Percentiles rank a stretch among this genome's conserved stretches.
phyloP scores from a whole-genome alignment of 2,888 invertebrate genomes.

The Drosophila fungiperda region DNA sequence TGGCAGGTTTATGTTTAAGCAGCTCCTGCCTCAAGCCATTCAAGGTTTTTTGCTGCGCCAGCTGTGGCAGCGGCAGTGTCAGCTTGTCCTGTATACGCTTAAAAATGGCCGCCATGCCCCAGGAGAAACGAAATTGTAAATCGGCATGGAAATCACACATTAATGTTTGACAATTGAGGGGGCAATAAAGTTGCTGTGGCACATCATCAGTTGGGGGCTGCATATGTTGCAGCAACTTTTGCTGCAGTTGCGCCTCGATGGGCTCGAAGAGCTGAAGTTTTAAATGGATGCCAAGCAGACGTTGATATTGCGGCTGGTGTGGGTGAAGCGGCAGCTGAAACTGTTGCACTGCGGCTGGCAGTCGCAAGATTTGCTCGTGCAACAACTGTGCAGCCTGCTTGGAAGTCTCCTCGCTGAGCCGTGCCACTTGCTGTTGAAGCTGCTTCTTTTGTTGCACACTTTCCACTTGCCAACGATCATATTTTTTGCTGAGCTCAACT shows the following conservation, averaged over 20 bases:
- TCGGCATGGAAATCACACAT: slow-evolving; percentile 98
- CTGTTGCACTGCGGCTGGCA: slow-evolving; percentile 95
- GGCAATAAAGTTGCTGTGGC: slow-evolving; percentile 94
- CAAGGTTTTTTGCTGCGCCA: slow-evolving; percentile 29
- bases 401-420: slow-evolving; percentile 97
- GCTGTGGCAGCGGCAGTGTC: slow-evolving; percentile 63
- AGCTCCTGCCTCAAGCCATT: slow-evolving; percentile 56
- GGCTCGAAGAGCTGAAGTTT: slow-evolving; percentile 94
- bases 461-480: slow-evolving; percentile 94
- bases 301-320: slow-evolving; percentile 94
- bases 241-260: slow-evolving; percentile 92
- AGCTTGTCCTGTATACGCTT: slow-evolving; percentile 91
- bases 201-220: slow-evolving; percentile 92
- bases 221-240: slow-evolving; percentile 89
- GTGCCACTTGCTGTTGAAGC: slow-evolving; percentile 95
- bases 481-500: slow-evolving; percentile 90
- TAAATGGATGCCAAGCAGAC: slow-evolving; percentile 94
- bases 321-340: slow-evolving; percentile 95
- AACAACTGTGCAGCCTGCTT: slow-evolving; percentile 95
- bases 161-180: slow-evolving; percentile 97
- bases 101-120: slow-evolving; percentile 95
- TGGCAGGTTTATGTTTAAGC: slow-evolving; percentile 78
- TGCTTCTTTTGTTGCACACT: slow-evolving; percentile 92
- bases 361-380: slow-evolving; percentile 96
- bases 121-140: slow-evolving; percentile 96